Conservation (phyloP, 2,888 invertebrate species). For the Drosophila paracracens region DNA sequence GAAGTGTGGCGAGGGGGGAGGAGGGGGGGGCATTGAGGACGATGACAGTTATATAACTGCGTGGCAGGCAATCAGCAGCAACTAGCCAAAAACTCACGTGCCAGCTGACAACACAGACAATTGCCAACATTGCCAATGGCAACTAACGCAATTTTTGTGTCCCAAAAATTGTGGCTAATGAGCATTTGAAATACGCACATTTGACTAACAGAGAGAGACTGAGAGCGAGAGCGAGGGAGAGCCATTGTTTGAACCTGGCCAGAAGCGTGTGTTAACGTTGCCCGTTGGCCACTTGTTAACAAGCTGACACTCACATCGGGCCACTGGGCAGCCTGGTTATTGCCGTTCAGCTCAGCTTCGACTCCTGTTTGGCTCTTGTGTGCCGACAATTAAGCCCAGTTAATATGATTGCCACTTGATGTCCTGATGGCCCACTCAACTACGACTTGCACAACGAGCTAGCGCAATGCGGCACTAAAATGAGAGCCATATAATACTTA, state of each 20-base stretch:
- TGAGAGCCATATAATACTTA: conserved; percentile 31
- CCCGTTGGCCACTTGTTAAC: conserved; percentile 71
- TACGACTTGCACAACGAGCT: conserved; percentile 53
- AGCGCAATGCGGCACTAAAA: conserved; percentile 67
- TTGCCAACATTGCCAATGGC: conserved; percentile 68
- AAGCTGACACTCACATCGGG: conserved; percentile 69
- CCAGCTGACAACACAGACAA: conserved; percentile 60
- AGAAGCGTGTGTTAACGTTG: conserved; percentile 43
- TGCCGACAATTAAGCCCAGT: conserved; percentile 75
- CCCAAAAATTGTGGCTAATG: conserved; percentile 72
- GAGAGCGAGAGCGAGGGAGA: background rate
- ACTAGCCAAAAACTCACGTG: conserved; percentile 46
- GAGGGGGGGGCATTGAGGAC: background rate
- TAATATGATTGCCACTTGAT: conserved; percentile 78
- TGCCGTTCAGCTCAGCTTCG: conserved; percentile 29
- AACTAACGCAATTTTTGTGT: conserved; percentile 67
- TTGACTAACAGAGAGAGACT: conserved; percentile 42
- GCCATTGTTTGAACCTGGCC: conserved; percentile 34
- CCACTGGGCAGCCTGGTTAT: conserved; percentile 44
- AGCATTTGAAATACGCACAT: conserved; percentile 76
- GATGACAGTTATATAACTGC: conserved; percentile 27
- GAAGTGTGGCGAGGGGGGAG: background rate
- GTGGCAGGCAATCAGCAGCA: conserved; percentile 51
- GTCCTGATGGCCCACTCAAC: conserved; percentile 56
- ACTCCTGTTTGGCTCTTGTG: conserved; percentile 54